Percentiles rank a stretch among this genome's conserved stretches.
Conservation (phyloP, 2,113 vertebrate genomes). For the Pseudopipra pipra region DNA sequence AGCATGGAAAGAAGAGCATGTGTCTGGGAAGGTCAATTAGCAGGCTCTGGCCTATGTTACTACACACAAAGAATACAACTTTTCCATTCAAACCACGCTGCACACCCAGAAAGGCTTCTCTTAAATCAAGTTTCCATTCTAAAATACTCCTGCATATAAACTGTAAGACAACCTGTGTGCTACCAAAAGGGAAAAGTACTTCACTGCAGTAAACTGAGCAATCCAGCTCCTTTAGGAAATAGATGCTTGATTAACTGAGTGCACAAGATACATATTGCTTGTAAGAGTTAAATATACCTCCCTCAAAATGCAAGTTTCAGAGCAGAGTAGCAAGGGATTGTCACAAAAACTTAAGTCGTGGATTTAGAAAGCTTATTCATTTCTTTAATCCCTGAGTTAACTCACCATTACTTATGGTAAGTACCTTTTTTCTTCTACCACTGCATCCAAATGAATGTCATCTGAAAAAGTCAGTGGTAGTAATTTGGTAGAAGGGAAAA, state of each 20-base stretch:
- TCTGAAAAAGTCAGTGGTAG: constrained; percentile 61
- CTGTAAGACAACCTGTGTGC: not conserved
- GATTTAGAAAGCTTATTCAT: constrained; percentile 57
- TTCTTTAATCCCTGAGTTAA: constrained; percentile 78
- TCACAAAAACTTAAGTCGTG: constrained; percentile 1
- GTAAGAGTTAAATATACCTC: not conserved
- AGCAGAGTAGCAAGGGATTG: constrained; percentile 25
- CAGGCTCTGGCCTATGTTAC: not conserved
- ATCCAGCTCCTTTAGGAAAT: not conserved
- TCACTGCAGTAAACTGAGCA: not conserved
- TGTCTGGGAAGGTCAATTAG: not conserved
- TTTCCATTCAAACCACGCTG: constrained; percentile 11
- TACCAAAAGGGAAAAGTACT: not conserved
- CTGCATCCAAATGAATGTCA: constrained; percentile 75
- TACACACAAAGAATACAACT: not conserved
- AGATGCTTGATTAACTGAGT: not conserved
- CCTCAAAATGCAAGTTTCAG: constrained; percentile 1
- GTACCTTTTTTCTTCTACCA: constrained; percentile 65
- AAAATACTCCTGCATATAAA: constrained; percentile 1
- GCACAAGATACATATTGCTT: constrained; percentile 4
- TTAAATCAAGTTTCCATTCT: not conserved
- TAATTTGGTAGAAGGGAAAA: constrained; percentile 49
- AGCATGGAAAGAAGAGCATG: not conserved
- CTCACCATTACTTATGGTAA: constrained; percentile 69
- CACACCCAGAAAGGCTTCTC: not conserved